Evolutionary conservation across 1,140 invertebrate species (phyloP), one percentile per base, ranked within the genome.

Genomic region (Nomia melanderi): DNA sequence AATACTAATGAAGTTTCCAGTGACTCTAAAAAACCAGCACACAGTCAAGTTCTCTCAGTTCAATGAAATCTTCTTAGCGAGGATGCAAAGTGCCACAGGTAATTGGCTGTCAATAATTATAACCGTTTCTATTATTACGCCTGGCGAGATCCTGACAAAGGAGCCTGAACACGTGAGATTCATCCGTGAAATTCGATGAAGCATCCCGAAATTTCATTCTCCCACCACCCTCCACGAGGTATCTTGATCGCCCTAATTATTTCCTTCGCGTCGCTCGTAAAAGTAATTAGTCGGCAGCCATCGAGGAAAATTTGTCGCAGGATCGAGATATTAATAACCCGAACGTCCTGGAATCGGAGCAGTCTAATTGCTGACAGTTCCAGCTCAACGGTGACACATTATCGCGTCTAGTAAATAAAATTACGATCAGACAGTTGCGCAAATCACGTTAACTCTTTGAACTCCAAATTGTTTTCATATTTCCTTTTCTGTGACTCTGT

Each of bases 311-410:
- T 47, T 31, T 65, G 27, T 65, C 44, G 27, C 41, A 27, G 17
- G 27, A 47, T 20, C n/a, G 9, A 4, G 23, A 44, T 44, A n/a
- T 72, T 50, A 14, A 36, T 50, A 29, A 20, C 12, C 17, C 70
- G 41, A 31, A 5, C n/a, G 31, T 41, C 29, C 39, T 25, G 53
- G 41, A 75, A 79, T 70, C 53, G 62, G n/a, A 39, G 25, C 8
- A 36, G 14, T n/a, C 44, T 53, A 69, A 79, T 83, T 79, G 79
- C 27, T 20, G 41, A 17, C 27, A 17, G 47, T 25, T 23, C 27
- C 41, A 65, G 14, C 73, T n/a, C 53, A 64, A 70, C 69, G 5
- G 47, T 74, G 69, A 82, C 36, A 78, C 62, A 82, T 70, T 66
- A 72, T 80, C 56, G 36, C 64, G 50, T 31, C 36, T 47, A 23